Percentiles rank a stretch among this genome's conserved stretches.
These are phyloP conservation scores for Linurgus olivaceus DNA, from an alignment of 2,797 vertebrate species.

Conservation along the genomic window DNA sequence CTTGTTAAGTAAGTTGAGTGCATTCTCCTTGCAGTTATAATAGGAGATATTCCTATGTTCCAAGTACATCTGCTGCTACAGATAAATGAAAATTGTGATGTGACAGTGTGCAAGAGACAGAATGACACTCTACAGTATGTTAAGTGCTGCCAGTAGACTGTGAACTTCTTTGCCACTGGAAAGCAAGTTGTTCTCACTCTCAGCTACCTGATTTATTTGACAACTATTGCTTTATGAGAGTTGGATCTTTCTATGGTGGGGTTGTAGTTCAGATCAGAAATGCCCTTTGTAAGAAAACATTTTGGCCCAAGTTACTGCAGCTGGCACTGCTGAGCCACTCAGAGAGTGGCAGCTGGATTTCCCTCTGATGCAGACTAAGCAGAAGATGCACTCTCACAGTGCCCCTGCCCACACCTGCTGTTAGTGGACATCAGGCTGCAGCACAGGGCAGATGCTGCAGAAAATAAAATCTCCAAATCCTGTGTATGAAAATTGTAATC, in stretches of 20 bases:
- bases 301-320: background rate
- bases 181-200: background rate
- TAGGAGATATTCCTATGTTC: background rate
- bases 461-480: background rate
- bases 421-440: background rate
- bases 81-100: background rate
- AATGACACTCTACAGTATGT: background rate
- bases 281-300: background rate
- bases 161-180: background rate
- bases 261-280: background rate
- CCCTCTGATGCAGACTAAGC: accelerated
- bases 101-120: background rate
- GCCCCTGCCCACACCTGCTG: background rate
- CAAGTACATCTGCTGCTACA: background rate
- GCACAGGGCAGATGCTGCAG: background rate
- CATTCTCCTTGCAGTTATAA: background rate
- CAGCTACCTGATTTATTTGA: background rate
- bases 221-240: background rate
- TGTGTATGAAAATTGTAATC: accelerated
- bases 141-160: background rate
- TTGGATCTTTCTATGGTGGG: accelerated
- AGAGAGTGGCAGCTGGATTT: background rate
- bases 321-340: background rate
- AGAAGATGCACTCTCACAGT: background rate
- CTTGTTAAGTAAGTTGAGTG: background rate